Conservation (phyloP, 2,797 vertebrate species). For the Ceyx erithaca region DNA sequence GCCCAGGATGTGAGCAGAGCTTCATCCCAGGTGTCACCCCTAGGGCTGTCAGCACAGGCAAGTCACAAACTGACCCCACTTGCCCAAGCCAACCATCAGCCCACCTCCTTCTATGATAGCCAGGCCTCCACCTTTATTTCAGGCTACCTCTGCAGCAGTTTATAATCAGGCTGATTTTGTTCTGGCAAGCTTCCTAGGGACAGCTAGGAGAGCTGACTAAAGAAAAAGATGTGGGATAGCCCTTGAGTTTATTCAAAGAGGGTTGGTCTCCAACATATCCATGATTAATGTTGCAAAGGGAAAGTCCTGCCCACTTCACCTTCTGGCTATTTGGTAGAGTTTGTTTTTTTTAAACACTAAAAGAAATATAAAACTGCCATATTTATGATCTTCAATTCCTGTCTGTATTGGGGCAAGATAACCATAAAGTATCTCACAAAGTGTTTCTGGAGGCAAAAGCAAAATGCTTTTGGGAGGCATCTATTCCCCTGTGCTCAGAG, state of each 20-base stretch:
- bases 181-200: neutral
- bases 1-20: neutral
- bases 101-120: neutral
- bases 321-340: neutral
- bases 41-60: neutral
- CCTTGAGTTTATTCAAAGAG: neutral
- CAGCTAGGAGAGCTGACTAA: neutral
- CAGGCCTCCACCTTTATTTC: neutral
- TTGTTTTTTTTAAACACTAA: neutral
- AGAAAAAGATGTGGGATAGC: neutral
- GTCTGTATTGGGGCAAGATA: neutral
- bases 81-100: neutral
- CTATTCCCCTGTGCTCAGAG: neutral
- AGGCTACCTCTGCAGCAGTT: neutral
- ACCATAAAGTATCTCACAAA: neutral
- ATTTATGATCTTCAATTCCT: neutral
- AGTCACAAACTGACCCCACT: neutral
- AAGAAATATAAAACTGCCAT: neutral
- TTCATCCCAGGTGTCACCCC: neutral
- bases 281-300: neutral
- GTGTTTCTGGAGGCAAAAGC: neutral
- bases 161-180: neutral
- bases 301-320: neutral
- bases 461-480: neutral
- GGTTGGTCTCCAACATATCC: neutral